phyloP scores from a whole-genome alignment of 2,797 vertebrate species.

The Dipus sagitta region DNA sequence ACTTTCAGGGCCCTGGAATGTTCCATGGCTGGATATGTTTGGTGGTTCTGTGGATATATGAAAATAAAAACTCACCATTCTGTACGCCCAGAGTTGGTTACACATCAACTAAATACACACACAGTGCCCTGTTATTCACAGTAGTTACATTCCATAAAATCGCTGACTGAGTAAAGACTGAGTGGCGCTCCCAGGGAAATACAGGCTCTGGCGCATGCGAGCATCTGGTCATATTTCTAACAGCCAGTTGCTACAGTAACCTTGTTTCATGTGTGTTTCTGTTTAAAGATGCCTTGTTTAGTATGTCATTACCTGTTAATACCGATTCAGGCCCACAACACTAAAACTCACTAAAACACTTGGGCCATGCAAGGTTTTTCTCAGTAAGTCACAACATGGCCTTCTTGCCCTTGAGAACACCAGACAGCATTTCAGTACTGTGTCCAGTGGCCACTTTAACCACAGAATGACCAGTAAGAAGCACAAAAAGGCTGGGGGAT shows the following conservation, averaged over 20 bases:
- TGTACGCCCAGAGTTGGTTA: background rate
- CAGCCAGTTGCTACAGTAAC: accelerated
- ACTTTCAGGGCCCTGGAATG: background rate
- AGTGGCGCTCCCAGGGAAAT: background rate
- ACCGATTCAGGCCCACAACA: background rate
- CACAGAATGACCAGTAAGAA: background rate
- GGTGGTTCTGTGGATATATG: background rate
- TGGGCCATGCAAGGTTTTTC: background rate
- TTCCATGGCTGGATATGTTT: too few relatives aligned
- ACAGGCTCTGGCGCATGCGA: accelerated
- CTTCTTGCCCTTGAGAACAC: background rate
- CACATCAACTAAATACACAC: background rate
- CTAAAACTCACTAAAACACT: accelerated
- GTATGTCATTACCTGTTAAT: accelerated
- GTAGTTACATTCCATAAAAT: too few relatives aligned
- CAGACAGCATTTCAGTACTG: accelerated
- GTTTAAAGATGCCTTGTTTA: background rate
- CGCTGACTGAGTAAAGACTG: accelerated
- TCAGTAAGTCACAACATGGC: background rate
- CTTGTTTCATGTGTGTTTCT: too few relatives aligned
- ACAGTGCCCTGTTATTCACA: background rate
- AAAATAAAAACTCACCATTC: accelerated
- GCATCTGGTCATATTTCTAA: background rate
- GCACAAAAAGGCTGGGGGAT: too few relatives aligned
- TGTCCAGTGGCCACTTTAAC: background rate